Base-by-base conservation (phyloP, 1,140 invertebrate species). In the Laodelphax striatellus region DNA sequence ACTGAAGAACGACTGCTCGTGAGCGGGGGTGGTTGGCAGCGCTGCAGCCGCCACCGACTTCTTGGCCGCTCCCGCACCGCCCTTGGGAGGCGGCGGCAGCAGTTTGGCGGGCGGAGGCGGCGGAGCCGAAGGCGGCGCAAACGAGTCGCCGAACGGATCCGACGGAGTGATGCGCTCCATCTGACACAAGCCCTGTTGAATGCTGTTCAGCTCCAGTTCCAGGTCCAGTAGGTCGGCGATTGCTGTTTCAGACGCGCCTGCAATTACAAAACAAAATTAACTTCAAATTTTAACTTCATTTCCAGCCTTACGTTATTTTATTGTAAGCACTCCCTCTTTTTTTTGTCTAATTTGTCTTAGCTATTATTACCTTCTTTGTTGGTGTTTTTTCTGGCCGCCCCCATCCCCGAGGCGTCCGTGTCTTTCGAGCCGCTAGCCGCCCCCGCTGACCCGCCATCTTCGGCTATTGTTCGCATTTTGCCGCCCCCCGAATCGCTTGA, bases 201-300 rank as follows among this genome's bases (percentile, higher is more conserved):
- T 79, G 55, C 86, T 92, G 65, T 87, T 90, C 57, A 97, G 76
- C 76, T 97, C 93, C 70, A 92, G 87, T 72, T 97, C 92, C 61
- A 98, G 76, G 76, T 97, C 93, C 17, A 98, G 83, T 61, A 98
- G 76, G 76, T 96, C 91, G 0, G 88, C 90, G 61, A 82, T 79
- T n/a, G 77, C 75, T 13, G 34, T 38, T 38, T 59, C 46, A 52
- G 24, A 57, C 16, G 53, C 22, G 17, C 53, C 53, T 24, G 14
- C 9, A 5, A 16, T 21, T n/a, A n/a, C n/a, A n/a, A n/a, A n/a
- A n/a, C n/a, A n/a, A n/a, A n/a, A n/a, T n/a, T n/a, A n/a, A n/a
- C n/a, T n/a, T n/a, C n/a, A n/a, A n/a, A n/a, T n/a, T n/a, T n/a
- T n/a, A n/a, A n/a, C n/a, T n/a, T n/a, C n/a, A n/a, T n/a, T n/a